Evolutionary conservation across 2,888 invertebrate genomes (phyloP).

Genomic region (Drosophila trichaetosa): DNA sequence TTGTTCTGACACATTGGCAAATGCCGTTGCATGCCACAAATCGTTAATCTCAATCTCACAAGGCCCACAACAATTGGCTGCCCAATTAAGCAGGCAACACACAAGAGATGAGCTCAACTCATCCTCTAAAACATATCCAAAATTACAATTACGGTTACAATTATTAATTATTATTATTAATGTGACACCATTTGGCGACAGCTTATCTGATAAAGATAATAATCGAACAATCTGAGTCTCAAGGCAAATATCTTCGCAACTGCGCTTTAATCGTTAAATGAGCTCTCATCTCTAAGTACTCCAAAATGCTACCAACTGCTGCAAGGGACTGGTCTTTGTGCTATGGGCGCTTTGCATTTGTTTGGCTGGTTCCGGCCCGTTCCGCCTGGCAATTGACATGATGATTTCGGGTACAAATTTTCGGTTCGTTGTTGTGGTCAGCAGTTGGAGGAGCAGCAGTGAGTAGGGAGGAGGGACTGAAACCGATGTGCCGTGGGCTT

Average conservation of each 20-base stretch:
- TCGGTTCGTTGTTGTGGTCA: constrained; percentile 52
- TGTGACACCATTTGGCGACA: background rate
- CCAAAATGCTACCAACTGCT: constrained; percentile 6
- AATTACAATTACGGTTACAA: background rate
- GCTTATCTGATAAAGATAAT: background rate
- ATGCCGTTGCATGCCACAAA: constrained; percentile 73
- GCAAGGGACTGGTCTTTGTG: constrained; percentile 44
- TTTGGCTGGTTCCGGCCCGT: constrained; percentile 57
- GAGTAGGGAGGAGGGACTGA: background rate
- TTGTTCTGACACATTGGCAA: constrained; percentile 76
- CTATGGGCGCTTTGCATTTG: constrained; percentile 45
- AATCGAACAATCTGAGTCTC: background rate
- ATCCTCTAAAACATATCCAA: background rate
- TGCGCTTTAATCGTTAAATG: background rate
- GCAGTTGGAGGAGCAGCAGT: constrained; percentile 18
- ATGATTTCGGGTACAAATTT: constrained; percentile 66
- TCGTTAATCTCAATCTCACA: constrained; percentile 67
- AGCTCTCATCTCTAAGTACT: constrained; percentile 28
- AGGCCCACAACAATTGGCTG: constrained; percentile 50
- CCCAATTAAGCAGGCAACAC: constrained; percentile 67
- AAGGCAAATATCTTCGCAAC: background rate
- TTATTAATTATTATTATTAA: background rate
- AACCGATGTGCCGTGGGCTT: constrained; percentile 11
- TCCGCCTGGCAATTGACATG: constrained; percentile 65
- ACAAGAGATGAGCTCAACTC: constrained; percentile 29